Conservation (phyloP, 2,113 vertebrate species). For the Budorcas taxicolor region DNA sequence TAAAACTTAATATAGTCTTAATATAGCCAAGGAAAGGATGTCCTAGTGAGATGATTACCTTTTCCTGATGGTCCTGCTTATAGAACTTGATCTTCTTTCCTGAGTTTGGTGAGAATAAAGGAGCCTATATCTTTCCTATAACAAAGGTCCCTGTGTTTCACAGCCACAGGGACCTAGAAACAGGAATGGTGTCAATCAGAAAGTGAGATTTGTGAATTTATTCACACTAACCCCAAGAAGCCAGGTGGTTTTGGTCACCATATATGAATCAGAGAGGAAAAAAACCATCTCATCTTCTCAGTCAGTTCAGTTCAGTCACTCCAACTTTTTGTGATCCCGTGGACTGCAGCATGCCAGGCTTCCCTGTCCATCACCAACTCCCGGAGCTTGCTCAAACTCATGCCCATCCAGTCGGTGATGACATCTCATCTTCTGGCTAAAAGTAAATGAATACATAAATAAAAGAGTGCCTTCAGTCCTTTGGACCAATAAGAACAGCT, state of each 20-base stretch:
- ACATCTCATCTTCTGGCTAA: background rate
- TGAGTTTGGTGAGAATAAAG: background rate
- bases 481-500: background rate
- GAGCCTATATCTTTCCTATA: background rate
- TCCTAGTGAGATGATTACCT: background rate
- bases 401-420: background rate
- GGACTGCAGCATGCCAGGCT: background rate
- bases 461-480: background rate
- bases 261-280: background rate
- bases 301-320: background rate
- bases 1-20: background rate
- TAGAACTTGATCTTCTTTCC: background rate
- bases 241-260: background rate
- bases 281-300: background rate
- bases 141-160: background rate
- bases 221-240: background rate
- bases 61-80: background rate
- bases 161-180: background rate
- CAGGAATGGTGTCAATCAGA: background rate
- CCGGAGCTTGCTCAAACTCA: background rate
- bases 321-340: background rate
- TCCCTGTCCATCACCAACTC: background rate
- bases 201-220: background rate
- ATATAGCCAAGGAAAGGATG: background rate
- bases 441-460: background rate